Base-by-base conservation (phyloP, 1,140 invertebrate genomes). In the Drosophila bocqueti region DNA sequence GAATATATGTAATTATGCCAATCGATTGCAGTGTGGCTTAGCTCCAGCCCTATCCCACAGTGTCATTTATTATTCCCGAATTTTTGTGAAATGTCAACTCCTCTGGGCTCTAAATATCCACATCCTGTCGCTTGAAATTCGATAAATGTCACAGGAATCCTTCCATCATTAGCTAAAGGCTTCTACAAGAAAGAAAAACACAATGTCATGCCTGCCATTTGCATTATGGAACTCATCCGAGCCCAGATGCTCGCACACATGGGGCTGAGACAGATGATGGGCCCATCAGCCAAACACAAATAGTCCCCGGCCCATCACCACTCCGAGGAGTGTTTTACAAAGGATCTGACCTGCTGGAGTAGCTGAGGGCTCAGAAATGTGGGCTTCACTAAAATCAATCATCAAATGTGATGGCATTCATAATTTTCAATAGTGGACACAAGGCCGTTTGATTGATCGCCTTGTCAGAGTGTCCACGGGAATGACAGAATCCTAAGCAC, bases 401-500 rank as follows among this genome's bases (percentile, higher is more conserved):
- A 87, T 87, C 77, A 83, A 86, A 87, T 84, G 76, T 89, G 83
- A 89, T 90, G 58, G 81, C 83, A 87, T 81, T 87, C 83, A 89
- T 89, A 87, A 84, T 89, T 81, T 77, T 87, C 68, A 89, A 89
- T 89, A 87, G 83, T 87, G 83, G 81, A 89, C 83, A 84, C 77
- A 75, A 83, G 64, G 61, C 59, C 66, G 31, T 75, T 81, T 87
- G 83, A 87, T 87, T 81, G 83, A 87, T 87, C 69, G 81, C 66
- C 65, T 52, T 79, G 76, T 65, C 78, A 68, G 64, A 60, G 54
- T 29, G 29, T 38, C 29, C 21, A 46, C 54, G 16, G 46, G 31
- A 61, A 50, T 60, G 29, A 18, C 76, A 69, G 61, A 54, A 65
- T n/a, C 46, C 18, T 5, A 16, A 15, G 40, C n/a, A 62, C 58